Percentiles rank a stretch among this genome's conserved stretches.
Evolutionary conservation across 2,113 vertebrate species (phyloP).

Genomic region (Mungos mungo): DNA sequence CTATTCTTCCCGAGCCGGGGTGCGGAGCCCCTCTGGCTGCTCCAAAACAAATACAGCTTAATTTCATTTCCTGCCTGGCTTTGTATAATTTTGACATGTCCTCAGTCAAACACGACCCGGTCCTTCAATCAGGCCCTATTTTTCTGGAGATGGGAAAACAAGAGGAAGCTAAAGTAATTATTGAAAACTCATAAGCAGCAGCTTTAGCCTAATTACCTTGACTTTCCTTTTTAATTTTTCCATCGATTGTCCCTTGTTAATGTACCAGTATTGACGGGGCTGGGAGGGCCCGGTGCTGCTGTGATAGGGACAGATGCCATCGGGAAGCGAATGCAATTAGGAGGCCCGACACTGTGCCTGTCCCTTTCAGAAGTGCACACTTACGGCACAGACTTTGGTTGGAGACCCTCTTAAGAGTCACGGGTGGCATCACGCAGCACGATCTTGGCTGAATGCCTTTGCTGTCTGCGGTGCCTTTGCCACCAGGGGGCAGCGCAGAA

Average conservation of each 20-base stretch:
- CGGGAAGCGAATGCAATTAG: conserved; percentile 70
- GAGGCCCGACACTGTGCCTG: background rate
- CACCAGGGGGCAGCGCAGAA: conserved; percentile 65
- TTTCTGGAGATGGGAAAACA: conserved; percentile 80
- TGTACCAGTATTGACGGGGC: conserved; percentile 77
- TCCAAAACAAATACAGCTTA: conserved; percentile 79
- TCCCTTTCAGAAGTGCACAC: background rate
- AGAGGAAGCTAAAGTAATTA: conserved; percentile 82
- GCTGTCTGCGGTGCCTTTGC: conserved; percentile 6
- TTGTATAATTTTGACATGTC: conserved; percentile 79
- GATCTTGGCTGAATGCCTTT: background rate
- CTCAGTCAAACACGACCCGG: conserved; percentile 77
- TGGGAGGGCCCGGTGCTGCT: conserved; percentile 17
- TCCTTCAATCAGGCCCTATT: conserved; percentile 84
- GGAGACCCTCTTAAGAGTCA: background rate
- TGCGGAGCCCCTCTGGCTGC: conserved; percentile 54
- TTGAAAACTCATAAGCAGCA: conserved; percentile 82
- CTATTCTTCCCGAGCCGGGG: conserved; percentile 73
- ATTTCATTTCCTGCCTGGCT: conserved; percentile 82
- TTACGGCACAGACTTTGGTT: background rate
- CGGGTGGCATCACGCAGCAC: background rate
- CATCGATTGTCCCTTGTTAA: conserved; percentile 81
- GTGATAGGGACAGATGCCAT: conserved; percentile 71
- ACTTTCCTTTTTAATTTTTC: conserved; percentile 82
- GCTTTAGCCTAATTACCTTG: conserved; percentile 83